A percentile compares a stretch with the other conserved stretches of the same genome.
Evolutionary conservation across 2,113 vertebrate genomes (phyloP).

Genomic region (Seriola dumerili): DNA sequence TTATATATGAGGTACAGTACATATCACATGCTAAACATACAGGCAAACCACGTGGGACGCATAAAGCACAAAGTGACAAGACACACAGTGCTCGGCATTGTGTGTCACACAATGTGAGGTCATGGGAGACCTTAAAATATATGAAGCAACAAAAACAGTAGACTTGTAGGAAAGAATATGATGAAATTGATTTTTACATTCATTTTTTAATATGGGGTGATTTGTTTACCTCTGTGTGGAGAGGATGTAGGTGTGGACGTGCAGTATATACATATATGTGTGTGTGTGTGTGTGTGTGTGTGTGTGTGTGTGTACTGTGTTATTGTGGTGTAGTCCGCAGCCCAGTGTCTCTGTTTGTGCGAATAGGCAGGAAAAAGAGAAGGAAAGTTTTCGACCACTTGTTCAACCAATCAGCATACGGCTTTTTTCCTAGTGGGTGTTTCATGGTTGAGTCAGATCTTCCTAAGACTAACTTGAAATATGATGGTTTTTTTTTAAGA

Average conservation of each 20-base stretch:
- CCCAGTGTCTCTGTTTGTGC: conserved; percentile 31
- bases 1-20: no score
- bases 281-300: neutral
- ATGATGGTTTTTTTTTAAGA: conserved; percentile 55
- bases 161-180: no score
- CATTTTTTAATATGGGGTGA: neutral
- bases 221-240: neutral
- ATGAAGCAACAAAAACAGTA: neutral
- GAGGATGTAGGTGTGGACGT: neutral
- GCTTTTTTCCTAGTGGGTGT: conserved; percentile 44
- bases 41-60: neutral
- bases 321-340: neutral
- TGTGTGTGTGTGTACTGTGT: neutral
- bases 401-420: conserved; percentile 20
- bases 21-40: neutral
- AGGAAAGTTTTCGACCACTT: conserved; percentile 37
- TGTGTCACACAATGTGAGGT: no score
- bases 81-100: neutral
- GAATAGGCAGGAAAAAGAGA: conserved; percentile 7
- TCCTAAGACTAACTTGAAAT: conserved; percentile 44
- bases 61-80: neutral
- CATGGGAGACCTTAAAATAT: neutral
- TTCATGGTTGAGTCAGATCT: conserved; percentile 60
- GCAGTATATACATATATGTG: no score
- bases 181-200: neutral